These are phyloP conservation scores for Ceratotherium simum DNA, from an alignment of 2,113 vertebrate species.

Conservation along the genomic window DNA sequence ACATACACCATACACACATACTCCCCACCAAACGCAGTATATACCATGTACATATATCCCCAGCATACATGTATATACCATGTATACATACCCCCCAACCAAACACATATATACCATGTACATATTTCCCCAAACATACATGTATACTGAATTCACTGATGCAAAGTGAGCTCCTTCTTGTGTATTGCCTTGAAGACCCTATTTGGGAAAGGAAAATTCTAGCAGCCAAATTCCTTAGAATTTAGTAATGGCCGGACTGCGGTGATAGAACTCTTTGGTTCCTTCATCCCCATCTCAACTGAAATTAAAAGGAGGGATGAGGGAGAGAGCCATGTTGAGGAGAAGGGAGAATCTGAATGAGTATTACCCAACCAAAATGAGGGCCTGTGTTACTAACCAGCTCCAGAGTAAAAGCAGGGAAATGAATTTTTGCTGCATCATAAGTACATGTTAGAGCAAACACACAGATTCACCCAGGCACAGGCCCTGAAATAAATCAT, in stretches of 20 bases:
- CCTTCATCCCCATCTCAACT: neutral
- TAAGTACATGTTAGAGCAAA: slow-evolving; percentile 32
- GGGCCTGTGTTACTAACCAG: neutral
- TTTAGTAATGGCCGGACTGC: neutral
- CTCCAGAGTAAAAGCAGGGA: neutral
- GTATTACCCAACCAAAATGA: neutral
- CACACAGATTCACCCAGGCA: neutral
- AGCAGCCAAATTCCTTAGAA: neutral
- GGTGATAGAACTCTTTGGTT: neutral
- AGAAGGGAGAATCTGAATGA: neutral
- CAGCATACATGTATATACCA: neutral
- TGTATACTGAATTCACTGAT: neutral
- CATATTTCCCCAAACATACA: neutral
- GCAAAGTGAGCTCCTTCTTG: too few relatives aligned
- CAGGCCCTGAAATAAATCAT: neutral
- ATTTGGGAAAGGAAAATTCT: neutral
- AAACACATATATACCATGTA: neutral
- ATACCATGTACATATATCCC: neutral
- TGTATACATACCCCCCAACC: neutral
- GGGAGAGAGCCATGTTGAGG: neutral
- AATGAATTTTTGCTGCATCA: neutral
- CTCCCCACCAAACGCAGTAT: neutral
- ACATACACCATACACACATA: too few relatives aligned
- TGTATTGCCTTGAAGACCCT: neutral
- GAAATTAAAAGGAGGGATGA: neutral